Base-by-base conservation (phyloP, 2,113 vertebrate species). In the Nothoprocta perdicaria region DNA sequence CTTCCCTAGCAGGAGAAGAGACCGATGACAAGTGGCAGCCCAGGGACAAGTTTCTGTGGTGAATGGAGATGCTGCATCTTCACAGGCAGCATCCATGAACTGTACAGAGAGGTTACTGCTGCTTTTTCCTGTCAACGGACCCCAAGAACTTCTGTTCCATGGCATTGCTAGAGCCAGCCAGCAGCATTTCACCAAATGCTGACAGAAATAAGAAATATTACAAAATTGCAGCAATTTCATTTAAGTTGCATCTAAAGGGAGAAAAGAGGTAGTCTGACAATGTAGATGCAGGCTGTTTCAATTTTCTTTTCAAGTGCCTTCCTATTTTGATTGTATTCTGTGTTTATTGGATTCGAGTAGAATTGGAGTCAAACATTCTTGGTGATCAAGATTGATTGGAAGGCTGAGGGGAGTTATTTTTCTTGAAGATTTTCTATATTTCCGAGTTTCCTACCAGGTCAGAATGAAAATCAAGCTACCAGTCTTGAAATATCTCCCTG, bases 261-360 rank as follows among this genome's bases (percentile, higher is more conserved):
- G 3, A 1, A 2, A 12, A n/a, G 31, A 11, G 43, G 29, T 66
- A 73, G 41, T n/a, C 43, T 74, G 69, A 69, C 60, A 80, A 40
- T 0, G 0, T 8, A 80, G 60, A 65, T 77, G 35, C 40, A 58
- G 38, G 71, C 52, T 48, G 9, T 12, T 79, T 82, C 62, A 58
- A 63, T 94, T 90, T 95, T 82, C 58, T 62, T 90, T 86, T 71
- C 78, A 84, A 52, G 84, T 66, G 2, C 27, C 50, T 61, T 86
- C 21, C 45, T 66, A 4, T 71, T 84, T 89, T 46, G 40, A 24
- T 55, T 29, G 26, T 40, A 27, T 81, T 88, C 78, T 55, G 7
- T 86, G 50, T 71, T 93, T 89, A 84, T 21, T 90, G 68, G 73
- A 53, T 90, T 88, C 84, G 63, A 23, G n/a, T 68, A 86, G 77